Percentiles rank a stretch among this genome's conserved stretches.
These are phyloP conservation scores for Burhinus bistriatus DNA, from an alignment of 2,113 vertebrate genomes.

Conservation along the genomic window DNA sequence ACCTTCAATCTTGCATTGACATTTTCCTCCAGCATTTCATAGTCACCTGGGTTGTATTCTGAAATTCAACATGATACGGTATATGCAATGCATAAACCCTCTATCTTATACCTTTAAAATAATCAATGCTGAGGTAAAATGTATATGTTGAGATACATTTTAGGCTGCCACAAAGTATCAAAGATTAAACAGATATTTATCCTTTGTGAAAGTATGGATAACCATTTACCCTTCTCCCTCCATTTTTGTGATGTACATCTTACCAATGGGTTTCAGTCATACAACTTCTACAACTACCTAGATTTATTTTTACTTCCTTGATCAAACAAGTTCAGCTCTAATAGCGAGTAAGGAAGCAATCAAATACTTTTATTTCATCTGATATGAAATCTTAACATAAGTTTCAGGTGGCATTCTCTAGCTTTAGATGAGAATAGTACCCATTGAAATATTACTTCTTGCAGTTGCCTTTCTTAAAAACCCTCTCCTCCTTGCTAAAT, in stretches of 20 bases:
- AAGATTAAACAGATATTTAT: neutral
- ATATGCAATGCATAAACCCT: neutral
- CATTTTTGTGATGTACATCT: neutral
- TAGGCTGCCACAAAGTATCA: neutral
- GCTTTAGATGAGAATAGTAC: neutral
- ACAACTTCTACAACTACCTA: neutral
- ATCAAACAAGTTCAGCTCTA: neutral
- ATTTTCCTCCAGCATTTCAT: neutral
- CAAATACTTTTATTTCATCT: neutral
- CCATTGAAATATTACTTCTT: neutral
- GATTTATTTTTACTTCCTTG: neutral
- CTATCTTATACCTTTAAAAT: neutral
- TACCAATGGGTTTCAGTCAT: neutral
- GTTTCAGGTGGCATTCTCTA: neutral
- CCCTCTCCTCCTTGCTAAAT: neutral
- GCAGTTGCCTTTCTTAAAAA: neutral
- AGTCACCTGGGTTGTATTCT: neutral
- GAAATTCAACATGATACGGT: neutral
- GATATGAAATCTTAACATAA: neutral
- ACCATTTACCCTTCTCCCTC: neutral
- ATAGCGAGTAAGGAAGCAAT: neutral
- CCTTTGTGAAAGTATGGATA: neutral
- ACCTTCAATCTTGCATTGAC: neutral
- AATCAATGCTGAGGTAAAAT: neutral
- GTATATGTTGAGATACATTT: neutral